phyloP scores from a whole-genome alignment of 2,797 vertebrate species.

The Danio choprae region DNA sequence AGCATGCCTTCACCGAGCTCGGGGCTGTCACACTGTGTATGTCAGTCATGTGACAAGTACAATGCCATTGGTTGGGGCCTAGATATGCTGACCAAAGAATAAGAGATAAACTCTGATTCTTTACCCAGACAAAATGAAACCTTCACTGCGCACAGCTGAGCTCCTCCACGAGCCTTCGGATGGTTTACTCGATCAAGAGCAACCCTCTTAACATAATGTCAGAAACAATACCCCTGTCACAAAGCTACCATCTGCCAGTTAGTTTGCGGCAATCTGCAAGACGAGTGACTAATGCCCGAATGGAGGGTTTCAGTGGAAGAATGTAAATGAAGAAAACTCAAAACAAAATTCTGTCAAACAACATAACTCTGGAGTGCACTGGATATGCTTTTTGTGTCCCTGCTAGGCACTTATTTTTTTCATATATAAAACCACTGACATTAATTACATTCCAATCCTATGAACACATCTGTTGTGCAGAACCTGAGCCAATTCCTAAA shows the following conservation, averaged over 20 bases:
- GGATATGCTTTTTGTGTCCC: not conserved
- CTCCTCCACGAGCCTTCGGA: conserved; percentile 45
- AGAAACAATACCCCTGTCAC: conserved; percentile 62
- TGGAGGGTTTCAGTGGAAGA: conserved; percentile 25
- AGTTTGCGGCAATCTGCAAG: conserved; percentile 52
- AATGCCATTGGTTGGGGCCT: conserved; percentile 40
- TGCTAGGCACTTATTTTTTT: not conserved
- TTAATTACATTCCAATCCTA: not conserved
- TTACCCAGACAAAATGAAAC: conserved; percentile 46
- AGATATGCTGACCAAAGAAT: conserved; percentile 59
- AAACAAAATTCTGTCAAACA: conserved; percentile 12
- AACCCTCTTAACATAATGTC: conserved; percentile 62
- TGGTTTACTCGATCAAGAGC: conserved; percentile 58
- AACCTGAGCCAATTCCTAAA: not conserved
- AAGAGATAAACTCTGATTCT: conserved; percentile 58
- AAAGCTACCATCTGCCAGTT: conserved; percentile 65
- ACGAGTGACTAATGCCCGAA: conserved; percentile 38
- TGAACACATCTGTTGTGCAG: not conserved
- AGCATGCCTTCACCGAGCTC: conserved; percentile 34
- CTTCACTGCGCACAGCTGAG: conserved; percentile 34
- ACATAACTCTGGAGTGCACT: conserved; percentile 9
- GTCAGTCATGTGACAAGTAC: conserved; percentile 55
- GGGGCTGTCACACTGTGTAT: conserved; percentile 39
- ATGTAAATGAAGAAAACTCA: conserved; percentile 39
- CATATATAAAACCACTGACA: not conserved